Evolutionary conservation across 2,797 vertebrate species (phyloP), one percentile per base, ranked within the genome.

Genomic region (Gallinago solitaria): DNA sequence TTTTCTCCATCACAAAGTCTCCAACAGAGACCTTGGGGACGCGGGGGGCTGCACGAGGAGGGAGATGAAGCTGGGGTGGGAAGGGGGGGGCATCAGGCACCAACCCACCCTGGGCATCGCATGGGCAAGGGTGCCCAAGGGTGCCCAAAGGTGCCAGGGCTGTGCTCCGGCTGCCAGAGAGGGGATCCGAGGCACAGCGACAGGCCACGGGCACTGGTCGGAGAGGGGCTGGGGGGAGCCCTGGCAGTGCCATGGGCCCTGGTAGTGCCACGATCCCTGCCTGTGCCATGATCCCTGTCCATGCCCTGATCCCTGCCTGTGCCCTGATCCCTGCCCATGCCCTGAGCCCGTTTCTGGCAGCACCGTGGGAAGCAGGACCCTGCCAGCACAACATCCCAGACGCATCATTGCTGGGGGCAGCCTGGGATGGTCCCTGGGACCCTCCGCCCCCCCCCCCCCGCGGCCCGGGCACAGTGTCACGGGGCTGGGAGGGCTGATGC

Each of bases 371-470:
- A 27, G 41, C 39, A 16, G n/a, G 45, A 24, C 33, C 43, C 30
- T 0, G 0, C 13, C 41, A 9, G 25, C 39, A 4, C 1, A 2
- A 30, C n/a, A 7, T 21, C 19, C 28, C 9, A 2, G 12, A 9
- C 0, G 0, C 9, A 9, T 27, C 2, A 0, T 65, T 63, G 53
- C 32, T 2, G 1, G 32, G 32, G 27, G 23, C 59, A 80, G 12
- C 27, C 18, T 3, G 2, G 56, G 51, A 47, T 4, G 2, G 54
- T 43, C 67, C 63, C 1, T 3, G 27, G 56, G 25, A 16, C 23
- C 16, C 11, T 39, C n/a, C 15, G 4, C 12, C 20, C 37, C 37
- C n/a, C 37, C 37, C n/a, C n/a, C 15, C 43, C 6, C 2, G 5
- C n/a, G 32, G 54, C 30, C 37, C 1, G 0, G 20, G 41, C 5